These are phyloP conservation scores for Hirtodrosophila alboralis DNA, from an alignment of 2,888 invertebrate species.

Conservation along the genomic window DNA sequence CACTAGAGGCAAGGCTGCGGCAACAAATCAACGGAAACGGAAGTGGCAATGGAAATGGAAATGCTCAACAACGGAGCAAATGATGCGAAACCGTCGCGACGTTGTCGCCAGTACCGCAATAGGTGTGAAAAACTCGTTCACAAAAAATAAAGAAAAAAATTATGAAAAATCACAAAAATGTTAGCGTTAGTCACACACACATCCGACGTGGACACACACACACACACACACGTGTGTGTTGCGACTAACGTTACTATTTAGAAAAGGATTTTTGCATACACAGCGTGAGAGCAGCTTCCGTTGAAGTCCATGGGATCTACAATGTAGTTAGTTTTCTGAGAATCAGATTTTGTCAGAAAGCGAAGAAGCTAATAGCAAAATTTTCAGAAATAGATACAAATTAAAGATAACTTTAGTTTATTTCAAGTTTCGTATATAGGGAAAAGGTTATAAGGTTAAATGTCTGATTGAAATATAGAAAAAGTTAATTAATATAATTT, in stretches of 20 bases:
- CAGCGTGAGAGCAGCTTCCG: slow-evolving; percentile 33
- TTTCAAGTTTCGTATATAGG: too few relatives aligned
- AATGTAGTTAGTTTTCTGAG: slow-evolving; percentile 13
- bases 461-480: too few relatives aligned
- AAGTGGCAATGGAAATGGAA: slow-evolving; percentile 78
- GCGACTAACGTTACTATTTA: slow-evolving; percentile 25
- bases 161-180: slow-evolving; percentile 74
- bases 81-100: slow-evolving; percentile 63
- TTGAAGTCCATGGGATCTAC: slow-evolving; percentile 25
- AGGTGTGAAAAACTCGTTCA: slow-evolving; percentile 62
- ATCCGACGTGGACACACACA: slow-evolving; percentile 3
- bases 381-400: too few relatives aligned
- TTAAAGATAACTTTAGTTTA: too few relatives aligned
- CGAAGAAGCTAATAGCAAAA: too few relatives aligned
- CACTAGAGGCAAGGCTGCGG: slow-evolving; percentile 22
- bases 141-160: too few relatives aligned
- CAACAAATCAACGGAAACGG: slow-evolving; percentile 80
- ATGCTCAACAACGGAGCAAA: slow-evolving; percentile 70
- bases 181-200: slow-evolving; percentile 49
- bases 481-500: too few relatives aligned
- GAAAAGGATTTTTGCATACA: slow-evolving; percentile 35
- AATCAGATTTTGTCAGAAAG: slow-evolving; percentile 1
- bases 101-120: slow-evolving; percentile 32
- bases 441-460: too few relatives aligned
- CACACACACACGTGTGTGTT: slow-evolving; percentile 2